Conservation (phyloP, 2,888 invertebrate species). For the Thereva nobilitata region DNA sequence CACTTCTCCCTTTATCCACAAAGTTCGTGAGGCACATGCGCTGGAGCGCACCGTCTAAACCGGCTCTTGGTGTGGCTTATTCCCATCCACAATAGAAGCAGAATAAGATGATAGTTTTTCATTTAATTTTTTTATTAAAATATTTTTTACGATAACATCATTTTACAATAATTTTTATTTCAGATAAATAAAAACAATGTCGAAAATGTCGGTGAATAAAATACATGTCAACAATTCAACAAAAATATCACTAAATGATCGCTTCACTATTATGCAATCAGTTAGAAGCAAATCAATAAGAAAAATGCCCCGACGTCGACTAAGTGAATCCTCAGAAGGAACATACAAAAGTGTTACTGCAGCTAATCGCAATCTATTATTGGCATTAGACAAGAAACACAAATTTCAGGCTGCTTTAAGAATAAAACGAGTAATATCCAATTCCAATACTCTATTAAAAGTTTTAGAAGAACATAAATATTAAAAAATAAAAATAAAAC, state of each 20-base stretch:
- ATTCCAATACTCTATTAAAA: not conserved
- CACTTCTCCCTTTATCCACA: no score
- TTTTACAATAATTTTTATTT: not conserved
- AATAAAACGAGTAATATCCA: conserved; percentile 56
- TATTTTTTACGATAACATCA: no score
- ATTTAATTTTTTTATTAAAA: no score
- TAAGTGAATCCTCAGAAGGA: conserved; percentile 42
- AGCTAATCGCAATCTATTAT: conserved; percentile 53
- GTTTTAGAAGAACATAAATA: conserved; percentile 34
- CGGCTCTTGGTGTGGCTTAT: no score
- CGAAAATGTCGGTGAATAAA: conserved; percentile 46
- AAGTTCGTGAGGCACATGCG: no score
- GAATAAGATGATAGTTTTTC: no score
- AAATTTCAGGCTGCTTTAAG: conserved; percentile 56
- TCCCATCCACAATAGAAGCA: no score
- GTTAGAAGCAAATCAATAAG: conserved; percentile 38
- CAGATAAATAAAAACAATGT: conserved; percentile 18
- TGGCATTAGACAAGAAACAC: conserved; percentile 55
- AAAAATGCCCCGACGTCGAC: conserved; percentile 45
- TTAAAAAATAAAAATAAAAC: conserved; percentile 11
- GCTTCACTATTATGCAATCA: conserved; percentile 56
- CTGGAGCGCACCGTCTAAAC: no score
- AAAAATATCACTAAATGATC: conserved; percentile 57
- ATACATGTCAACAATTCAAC: conserved; percentile 59
- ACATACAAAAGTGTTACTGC: conserved; percentile 45